Evolutionary conservation across 2,888 invertebrate species (phyloP).

Genomic region (Netelia virgata): DNA sequence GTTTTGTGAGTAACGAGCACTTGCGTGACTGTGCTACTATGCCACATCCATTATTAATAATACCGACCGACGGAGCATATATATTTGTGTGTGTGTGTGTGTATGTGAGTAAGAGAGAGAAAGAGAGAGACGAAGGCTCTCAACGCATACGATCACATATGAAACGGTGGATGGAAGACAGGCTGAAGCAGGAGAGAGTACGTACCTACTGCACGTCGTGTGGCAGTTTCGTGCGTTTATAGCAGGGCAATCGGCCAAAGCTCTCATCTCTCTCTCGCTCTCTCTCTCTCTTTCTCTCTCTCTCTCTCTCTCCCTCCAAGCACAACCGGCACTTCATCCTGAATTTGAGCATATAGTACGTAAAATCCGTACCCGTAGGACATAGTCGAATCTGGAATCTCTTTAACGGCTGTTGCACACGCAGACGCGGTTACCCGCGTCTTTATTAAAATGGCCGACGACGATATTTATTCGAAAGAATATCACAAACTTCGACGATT

Average conservation of each 20-base stretch:
- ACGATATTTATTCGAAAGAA: constrained; percentile 79
- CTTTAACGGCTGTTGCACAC: constrained; percentile 50
- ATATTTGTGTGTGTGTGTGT: too few relatives aligned
- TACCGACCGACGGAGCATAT: constrained; percentile 69
- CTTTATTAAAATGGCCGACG: constrained; percentile 71
- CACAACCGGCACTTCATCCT: constrained; percentile 45
- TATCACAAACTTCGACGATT: constrained; percentile 79
- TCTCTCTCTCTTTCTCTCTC: constrained; percentile 54
- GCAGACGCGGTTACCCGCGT: constrained; percentile 29
- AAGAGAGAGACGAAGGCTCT: constrained; percentile 28
- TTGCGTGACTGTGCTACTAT: constrained; percentile 37
- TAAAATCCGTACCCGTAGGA: constrained; percentile 34
- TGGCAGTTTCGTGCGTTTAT: constrained; percentile 67
- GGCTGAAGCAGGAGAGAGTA: constrained; percentile 31
- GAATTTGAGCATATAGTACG: constrained; percentile 36
- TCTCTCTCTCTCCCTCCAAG: constrained; percentile 37
- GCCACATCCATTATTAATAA: constrained; percentile 79
- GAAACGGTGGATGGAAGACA: constrained; percentile 39
- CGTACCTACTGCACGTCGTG: constrained; percentile 48
- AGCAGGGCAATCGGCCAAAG: constrained; percentile 79
- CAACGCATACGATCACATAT: constrained; percentile 44
- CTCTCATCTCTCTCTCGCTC: constrained; percentile 62
- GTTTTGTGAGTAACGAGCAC: constrained; percentile 49
- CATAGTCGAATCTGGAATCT: constrained; percentile 61
- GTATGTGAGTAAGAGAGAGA: background rate